Percentiles rank a stretch among this genome's conserved stretches.
Conservation (phyloP, 2,797 vertebrate species). For the Semotilus atromaculatus region DNA sequence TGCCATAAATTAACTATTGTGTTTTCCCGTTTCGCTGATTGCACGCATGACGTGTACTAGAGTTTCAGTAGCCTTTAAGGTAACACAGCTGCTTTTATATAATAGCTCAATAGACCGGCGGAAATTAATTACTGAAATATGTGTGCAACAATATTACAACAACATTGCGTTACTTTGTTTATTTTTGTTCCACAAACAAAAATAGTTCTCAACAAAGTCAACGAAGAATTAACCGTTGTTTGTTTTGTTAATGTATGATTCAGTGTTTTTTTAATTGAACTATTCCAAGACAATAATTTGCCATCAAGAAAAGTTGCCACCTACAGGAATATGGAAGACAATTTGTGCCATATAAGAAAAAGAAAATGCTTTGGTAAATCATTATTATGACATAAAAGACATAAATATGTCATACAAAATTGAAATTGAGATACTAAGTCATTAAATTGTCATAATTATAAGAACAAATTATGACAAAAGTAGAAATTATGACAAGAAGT, state of each 20-base stretch:
- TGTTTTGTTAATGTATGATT: not conserved
- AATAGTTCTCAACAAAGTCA: not conserved
- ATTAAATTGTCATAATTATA: too few relatives aligned
- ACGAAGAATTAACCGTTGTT: not conserved
- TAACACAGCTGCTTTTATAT: not conserved
- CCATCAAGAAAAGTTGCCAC: not conserved
- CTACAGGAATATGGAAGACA: not conserved
- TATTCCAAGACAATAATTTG: not conserved
- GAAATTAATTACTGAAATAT: not conserved
- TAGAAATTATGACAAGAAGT: not conserved
- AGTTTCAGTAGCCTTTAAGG: not conserved
- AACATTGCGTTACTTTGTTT: not conserved
- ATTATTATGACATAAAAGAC: too few relatives aligned
- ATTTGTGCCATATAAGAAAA: not conserved
- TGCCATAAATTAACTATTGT: conserved; percentile 30
- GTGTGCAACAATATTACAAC: not conserved
- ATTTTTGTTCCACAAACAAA: not conserved
- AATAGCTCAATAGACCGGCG: not conserved
- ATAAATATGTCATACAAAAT: too few relatives aligned
- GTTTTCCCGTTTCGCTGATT: not conserved
- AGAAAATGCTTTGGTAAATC: not conserved
- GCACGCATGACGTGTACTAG: not conserved
- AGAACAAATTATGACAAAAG: too few relatives aligned
- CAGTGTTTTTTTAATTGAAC: not conserved
- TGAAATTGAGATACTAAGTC: too few relatives aligned